Conservation (phyloP, 2,797 vertebrate genomes). For the Alauda arvensis region DNA sequence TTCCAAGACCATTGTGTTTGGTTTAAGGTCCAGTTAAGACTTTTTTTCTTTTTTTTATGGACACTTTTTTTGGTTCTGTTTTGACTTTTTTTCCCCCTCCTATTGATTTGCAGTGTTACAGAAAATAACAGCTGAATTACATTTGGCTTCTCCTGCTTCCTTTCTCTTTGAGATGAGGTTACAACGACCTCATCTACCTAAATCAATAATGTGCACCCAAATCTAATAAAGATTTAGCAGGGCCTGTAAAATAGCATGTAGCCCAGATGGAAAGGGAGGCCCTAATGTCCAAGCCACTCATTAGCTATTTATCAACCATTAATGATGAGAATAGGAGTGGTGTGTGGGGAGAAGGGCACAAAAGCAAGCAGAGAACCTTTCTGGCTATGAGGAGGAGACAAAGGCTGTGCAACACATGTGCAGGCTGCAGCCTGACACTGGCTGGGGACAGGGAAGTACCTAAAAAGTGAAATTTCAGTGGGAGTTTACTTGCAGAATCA, state of each 20-base stretch:
- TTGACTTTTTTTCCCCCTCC: background rate
- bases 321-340: background rate
- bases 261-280: constrained; percentile 59
- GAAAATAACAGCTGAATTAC: constrained; percentile 44
- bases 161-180: constrained; percentile 51
- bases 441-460: background rate
- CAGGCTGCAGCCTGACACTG: background rate
- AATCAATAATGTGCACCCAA: constrained; percentile 62
- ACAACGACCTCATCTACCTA: constrained; percentile 51
- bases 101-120: background rate
- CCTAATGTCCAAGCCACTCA: constrained; percentile 32
- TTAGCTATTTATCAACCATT: constrained; percentile 52
- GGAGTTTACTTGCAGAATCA: background rate
- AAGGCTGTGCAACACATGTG: background rate
- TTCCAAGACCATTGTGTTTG: background rate
- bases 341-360: background rate
- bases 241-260: constrained; percentile 39
- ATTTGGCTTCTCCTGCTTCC: constrained; percentile 45
- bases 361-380: constrained; percentile 1
- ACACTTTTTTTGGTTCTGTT: background rate
- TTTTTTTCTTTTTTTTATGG: background rate
- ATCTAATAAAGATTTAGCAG: constrained; percentile 62
- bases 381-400: background rate
- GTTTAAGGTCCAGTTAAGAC: background rate
- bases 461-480: background rate